Percentiles rank a stretch among this genome's conserved stretches.
phyloP scores from a whole-genome alignment of 2,113 vertebrate species.

The Corythornis madagascariensis region DNA sequence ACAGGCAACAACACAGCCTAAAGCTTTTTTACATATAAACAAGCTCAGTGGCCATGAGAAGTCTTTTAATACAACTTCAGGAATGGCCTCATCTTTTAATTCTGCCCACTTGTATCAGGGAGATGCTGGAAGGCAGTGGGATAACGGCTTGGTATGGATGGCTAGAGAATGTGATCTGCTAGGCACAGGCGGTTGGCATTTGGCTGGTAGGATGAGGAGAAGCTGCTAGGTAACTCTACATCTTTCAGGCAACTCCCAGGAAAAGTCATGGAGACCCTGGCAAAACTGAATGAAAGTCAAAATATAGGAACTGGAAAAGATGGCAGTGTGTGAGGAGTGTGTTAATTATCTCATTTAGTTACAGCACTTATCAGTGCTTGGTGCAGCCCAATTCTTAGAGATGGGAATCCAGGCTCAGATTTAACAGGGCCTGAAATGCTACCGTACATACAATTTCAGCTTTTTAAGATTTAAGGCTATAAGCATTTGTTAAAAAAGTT shows the following conservation, averaged over 20 bases:
- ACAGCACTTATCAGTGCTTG: neutral
- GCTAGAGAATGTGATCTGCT: neutral
- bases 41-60: neutral
- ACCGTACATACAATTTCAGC: neutral
- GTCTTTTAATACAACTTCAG: neutral
- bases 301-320: neutral
- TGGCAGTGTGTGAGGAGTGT: neutral
- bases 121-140: neutral
- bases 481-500: constrained; percentile 5
- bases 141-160: neutral
- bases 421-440: constrained; percentile 1
- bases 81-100: neutral
- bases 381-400: neutral
- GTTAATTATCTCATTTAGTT: neutral
- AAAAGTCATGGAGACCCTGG: neutral
- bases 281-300: neutral
- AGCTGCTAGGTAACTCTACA: neutral
- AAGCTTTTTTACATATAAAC: neutral
- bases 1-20: neutral
- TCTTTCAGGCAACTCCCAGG: neutral
- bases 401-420: neutral
- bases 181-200: rapidly evolving
- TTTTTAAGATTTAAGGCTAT: constrained; percentile 12
- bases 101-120: neutral
- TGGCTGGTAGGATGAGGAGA: neutral